Evolutionary conservation across 1,140 invertebrate species (phyloP), one percentile per base, ranked within the genome.

Genomic region (Zaprionus lachaisei): DNA sequence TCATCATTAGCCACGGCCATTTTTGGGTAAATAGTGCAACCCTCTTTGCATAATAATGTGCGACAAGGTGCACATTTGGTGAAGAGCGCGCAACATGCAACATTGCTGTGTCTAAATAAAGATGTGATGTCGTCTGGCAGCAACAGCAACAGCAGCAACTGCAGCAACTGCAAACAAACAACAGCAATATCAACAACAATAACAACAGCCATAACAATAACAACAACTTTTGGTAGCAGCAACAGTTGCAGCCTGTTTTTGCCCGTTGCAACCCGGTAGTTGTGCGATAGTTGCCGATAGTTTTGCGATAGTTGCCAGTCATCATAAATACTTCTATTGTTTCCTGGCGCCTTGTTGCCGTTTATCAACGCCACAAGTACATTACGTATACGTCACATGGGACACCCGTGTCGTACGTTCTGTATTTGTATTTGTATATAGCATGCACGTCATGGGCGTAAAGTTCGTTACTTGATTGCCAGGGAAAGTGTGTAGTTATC

Each of bases 21-120:
- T 90, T 90, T 90, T 90, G 85, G 85, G 85, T 90, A 90, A 90
- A 91, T 90, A 90, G 85, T 90, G 85, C 85, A 90, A 91, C 86
- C 85, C 85, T 90, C 85, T 90, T 90, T 90, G 85, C 86, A 90
- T 90, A 90, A 90, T 90, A 90, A 90, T 90, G 85, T 91, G 82
- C 41, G 86, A 82, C 86, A 79, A 74, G 62, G 75, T 80, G 76
- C 82, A 82, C 85, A 90, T 90, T 89, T 89, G 85, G 85, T 90
- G 85, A 89, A 91, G 84, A 85, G 85, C 81, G 81, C 85, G 81
- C 84, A 89, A 80, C 85, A 90, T 90, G 85, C 85, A 85, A 91
- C 85, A 90, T 90, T 90, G 82, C 90, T 90, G 68, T 90, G 85
- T 76, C 85, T 90, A 90, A 90, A 90, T 91, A 90, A 90, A 90